phyloP scores from a whole-genome alignment of 2,888 invertebrate species.

The Agrochola circellaris region DNA sequence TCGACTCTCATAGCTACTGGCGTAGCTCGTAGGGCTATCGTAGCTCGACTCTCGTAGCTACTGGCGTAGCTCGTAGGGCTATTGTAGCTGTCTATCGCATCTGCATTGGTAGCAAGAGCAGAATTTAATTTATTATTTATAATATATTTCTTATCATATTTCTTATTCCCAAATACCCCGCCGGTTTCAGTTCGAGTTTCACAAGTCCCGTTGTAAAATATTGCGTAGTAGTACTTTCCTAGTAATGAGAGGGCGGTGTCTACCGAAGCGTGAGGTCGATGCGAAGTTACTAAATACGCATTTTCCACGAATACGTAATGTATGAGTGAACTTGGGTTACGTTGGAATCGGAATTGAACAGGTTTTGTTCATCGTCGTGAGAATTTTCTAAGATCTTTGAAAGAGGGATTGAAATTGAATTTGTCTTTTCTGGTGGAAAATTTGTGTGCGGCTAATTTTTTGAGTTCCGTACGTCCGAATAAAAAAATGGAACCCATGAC shows the following conservation, averaged over 20 bases:
- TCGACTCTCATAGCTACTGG: too few relatives aligned
- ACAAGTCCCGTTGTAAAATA: slow-evolving; percentile 27
- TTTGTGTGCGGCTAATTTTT: not conserved
- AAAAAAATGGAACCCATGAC: not conserved
- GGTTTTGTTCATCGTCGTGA: not conserved
- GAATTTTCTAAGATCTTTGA: not conserved
- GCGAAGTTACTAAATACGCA: slow-evolving; percentile 35
- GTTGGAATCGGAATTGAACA: slow-evolving; percentile 12
- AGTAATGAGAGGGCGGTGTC: slow-evolving; percentile 40
- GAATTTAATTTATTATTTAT: slow-evolving; percentile 3
- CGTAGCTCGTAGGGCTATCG: too few relatives aligned
- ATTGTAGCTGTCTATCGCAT: not conserved
- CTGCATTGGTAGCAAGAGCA: not conserved
- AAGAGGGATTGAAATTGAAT: not conserved
- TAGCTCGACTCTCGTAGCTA: too few relatives aligned
- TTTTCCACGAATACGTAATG: slow-evolving; percentile 34
- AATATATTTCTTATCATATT: not conserved
- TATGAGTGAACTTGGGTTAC: slow-evolving; percentile 6
- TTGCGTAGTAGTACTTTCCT: slow-evolving; percentile 28
- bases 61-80: too few relatives aligned
- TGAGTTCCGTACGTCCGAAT: not conserved
- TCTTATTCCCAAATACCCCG: not conserved
- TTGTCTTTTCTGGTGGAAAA: not conserved
- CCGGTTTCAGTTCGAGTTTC: slow-evolving; percentile 16
- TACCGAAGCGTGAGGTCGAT: slow-evolving; percentile 16